Evolutionary conservation across 2,888 invertebrate species (phyloP), one percentile per base, ranked within the genome.

Genomic region (Chloroclystis v-ata): DNA sequence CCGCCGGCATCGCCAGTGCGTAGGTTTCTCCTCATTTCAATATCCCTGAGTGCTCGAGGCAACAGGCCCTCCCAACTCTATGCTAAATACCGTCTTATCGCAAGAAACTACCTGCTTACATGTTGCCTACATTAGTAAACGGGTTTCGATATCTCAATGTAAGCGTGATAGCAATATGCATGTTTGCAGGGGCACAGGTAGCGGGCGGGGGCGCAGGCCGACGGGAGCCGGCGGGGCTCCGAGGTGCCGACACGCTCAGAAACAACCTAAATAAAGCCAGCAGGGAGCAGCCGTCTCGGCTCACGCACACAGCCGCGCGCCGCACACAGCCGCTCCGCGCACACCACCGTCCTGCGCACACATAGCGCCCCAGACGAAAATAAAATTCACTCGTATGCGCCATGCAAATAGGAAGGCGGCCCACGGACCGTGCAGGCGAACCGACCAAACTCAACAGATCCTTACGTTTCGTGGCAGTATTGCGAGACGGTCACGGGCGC

Each of bases 381-480:
- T 87, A 87, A 86, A 84, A 85, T 83, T 75, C 81, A 82, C 82
- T 84, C 79, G 82, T 82, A 84, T 85, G 81, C 80, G 84, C 84
- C 82, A 83, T 85, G 86, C 86, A 82, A 86, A 85, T 85, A 83
- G 82, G 82, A 84, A 84, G 83, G 72, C 78, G 74, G 74, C 70
- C 66, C 72, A 71, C 77, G 74, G 73, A 67, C 66, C 71, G 74
- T 72, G 69, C 75, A 79, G 76, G 75, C 80, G 67, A 76, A 63
- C 73, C 70, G 70, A 70, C 75, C 72, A 80, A 78, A 82, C 79
- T 77, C 52, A 72, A 78, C 70, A 73, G 79, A 79, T 83, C 84
- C 86, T 87, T 87, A 87, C 86, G 85, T 85, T 85, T 84, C 78
- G 85, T 85, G 82, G 83, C 84, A 83, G 81, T 82, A 80, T 83